phyloP scores from a whole-genome alignment of 2,113 vertebrate species.

The Percina caprodes region DNA sequence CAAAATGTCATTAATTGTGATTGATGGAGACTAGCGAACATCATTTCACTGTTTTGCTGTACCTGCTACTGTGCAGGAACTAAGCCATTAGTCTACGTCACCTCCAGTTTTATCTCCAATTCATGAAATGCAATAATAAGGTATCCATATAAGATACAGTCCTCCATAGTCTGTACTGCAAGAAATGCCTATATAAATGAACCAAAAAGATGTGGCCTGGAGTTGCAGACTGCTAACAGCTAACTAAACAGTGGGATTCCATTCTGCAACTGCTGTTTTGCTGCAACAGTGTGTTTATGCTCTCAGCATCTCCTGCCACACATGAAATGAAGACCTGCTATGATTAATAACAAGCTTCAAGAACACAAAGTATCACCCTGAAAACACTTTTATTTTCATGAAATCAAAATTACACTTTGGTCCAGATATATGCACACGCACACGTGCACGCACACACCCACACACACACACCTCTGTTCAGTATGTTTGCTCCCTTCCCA shows the following conservation, averaged over 20 bases:
- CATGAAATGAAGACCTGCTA: constrained; percentile 31
- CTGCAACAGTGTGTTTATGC: constrained; percentile 50
- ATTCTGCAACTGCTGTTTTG: constrained; percentile 24
- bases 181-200: constrained; percentile 23
- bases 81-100: constrained; percentile 78
- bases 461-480: constrained; percentile 17
- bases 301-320: constrained; percentile 21
- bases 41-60: constrained; percentile 77
- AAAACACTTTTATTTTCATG: constrained; percentile 28
- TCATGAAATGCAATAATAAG: constrained; percentile 77
- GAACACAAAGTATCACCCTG: constrained; percentile 30
- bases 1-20: constrained; percentile 80
- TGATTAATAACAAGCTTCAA: constrained; percentile 53
- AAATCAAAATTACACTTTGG: constrained; percentile 11
- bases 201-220: constrained; percentile 10
- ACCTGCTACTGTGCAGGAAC: constrained; percentile 73
- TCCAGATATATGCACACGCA: neutral
- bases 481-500: constrained; percentile 51
- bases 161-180: constrained; percentile 6
- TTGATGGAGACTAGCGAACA: constrained; percentile 70
- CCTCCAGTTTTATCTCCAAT: constrained; percentile 62
- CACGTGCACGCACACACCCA: neutral
- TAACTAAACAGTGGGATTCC: constrained; percentile 14
- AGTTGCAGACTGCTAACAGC: constrained; percentile 20
- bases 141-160: constrained; percentile 37